Base-by-base conservation (phyloP, 2,888 invertebrate species). In the Gandaritis pyraliata region DNA sequence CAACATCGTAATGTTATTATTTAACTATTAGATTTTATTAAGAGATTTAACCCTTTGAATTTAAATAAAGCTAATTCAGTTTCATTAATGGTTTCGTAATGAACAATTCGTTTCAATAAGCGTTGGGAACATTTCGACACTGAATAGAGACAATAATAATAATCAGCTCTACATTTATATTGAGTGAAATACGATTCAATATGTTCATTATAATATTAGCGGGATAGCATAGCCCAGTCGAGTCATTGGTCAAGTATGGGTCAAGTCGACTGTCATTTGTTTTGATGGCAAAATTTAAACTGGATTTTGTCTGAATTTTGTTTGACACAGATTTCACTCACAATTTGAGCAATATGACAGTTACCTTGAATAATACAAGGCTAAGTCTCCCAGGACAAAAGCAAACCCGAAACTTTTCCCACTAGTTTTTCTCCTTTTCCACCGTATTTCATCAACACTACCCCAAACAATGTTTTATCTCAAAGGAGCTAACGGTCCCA, bases 391-490 rank as follows among this genome's bases (percentile, higher is more conserved):
- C 39, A 51, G 39, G 13, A 39, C 23, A 51, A 39, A 41, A 23
- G 13, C 38, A 50, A 51, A 29, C 39, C 51, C 29, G 10, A 41
- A 41, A 51, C 29, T 52, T 52, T 52, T 52, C 12, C 41, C 12
- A 43, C 29, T 29, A 47, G 30, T 23, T 23, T n/a, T 23, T 23
- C 23, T 3, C 29, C 13, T 10, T 13, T 10, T 49, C n/a, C 30
- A 30, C 10, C 38, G 15, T 43, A 30, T 52, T 46, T 30, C 57
- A 53, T 48, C 52, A 57, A 48, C 53, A 54, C 50, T 51, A 51
- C 41, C 52, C n/a, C 23, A 50, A 72, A 68, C 74, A 46, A 73
- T 74, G 75, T 74, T 75, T 64, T 48, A 63, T 60, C 59, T 71
- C 65, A 18, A 45, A 66, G 71, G 68, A 71, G 64, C 63, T 45